Base-by-base conservation (phyloP, 2,888 invertebrate genomes). In the Synanthedon tipuliformis region DNA sequence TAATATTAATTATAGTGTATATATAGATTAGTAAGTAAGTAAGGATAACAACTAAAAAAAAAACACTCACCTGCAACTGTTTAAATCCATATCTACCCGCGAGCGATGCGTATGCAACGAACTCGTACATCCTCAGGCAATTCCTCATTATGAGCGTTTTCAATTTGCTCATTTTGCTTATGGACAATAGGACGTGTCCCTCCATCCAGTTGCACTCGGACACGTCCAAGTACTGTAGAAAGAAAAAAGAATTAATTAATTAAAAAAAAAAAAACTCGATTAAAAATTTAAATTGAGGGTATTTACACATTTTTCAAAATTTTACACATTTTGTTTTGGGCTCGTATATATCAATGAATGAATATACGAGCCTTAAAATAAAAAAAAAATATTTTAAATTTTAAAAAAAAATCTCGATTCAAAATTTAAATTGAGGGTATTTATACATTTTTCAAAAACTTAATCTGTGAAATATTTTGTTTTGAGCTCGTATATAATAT, bases 161-260 rank as follows among this genome's bases (percentile, higher is more conserved):
- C 27, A 95, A 81, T 5, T 80, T 73, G 1, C 87, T 78, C 66
- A 92, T 80, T 78, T 94, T 95, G 63, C 93, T 93, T 1, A 95
- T 80, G 0, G 93, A 90, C 74, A 95, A 87, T 10, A 95, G 79
- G 49, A 92, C 90, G 55, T 93, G 91, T 0, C 93, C 91, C 52
- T 92, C 90, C 56, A 95, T 88, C 94, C 94, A 95, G 5, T 88
- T 80, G 68, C 94, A 94, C 56, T 90, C 88, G 40, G 93, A 92
- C 52, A 95, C 82, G 64, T 93, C 90, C 51, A 95, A 68, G 50
- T 90, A 89, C 93, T 93, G n/a, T n/a, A n/a, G 70, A 54, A 69
- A 8, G 10, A 45, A 45, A 13, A 0, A 45, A 12, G 8, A 41
- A 10, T n/a, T 18, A 18, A n/a, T n/a, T n/a, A n/a, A n/a, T n/a